Evolutionary conservation across 37 sponge, comb jelly and placozoan species (phyloP).

Genomic region (Halichondria panicea): DNA sequence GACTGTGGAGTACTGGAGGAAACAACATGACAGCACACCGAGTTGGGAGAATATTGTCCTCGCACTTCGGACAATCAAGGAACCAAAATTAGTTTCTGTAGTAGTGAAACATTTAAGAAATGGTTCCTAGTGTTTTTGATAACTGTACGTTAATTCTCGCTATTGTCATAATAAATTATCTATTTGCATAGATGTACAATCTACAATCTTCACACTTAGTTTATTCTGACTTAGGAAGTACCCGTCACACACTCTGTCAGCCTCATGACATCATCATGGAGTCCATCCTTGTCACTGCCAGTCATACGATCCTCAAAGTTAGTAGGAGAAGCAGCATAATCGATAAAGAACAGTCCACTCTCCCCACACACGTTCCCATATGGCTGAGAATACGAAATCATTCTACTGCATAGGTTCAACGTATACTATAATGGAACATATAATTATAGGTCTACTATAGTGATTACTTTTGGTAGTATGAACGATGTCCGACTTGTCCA

Average conservation of each 20-base stretch:
- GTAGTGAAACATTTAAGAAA: too few species aligned
- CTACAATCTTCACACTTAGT: too few species aligned
- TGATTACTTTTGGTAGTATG: conserved; percentile 33
- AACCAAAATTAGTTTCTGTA: too few species aligned
- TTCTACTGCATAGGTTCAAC: background rate
- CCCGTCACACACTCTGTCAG: conserved; percentile 65
- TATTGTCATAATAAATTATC: too few species aligned
- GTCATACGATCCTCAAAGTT: conserved; percentile 65
- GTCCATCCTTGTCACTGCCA: conserved; percentile 38
- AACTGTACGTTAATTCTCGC: too few species aligned
- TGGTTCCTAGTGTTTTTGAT: too few species aligned
- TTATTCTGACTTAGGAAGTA: conserved; percentile 49
- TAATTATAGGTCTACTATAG: background rate
- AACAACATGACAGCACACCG: too few species aligned
- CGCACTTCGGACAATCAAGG: too few species aligned
- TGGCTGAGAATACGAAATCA: conserved; percentile 65
- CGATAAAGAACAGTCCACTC: conserved; percentile 68
- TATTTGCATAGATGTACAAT: too few species aligned
- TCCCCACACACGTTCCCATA: conserved; percentile 53
- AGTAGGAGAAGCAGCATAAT: conserved; percentile 60
- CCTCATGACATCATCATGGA: conserved; percentile 60
- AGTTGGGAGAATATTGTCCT: too few species aligned
- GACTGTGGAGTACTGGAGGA: too few species aligned
- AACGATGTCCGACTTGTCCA: conserved; percentile 48
- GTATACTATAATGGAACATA: background rate